Conservation (phyloP, 1,140 invertebrate species). For the Oedothorax gibbosus region DNA sequence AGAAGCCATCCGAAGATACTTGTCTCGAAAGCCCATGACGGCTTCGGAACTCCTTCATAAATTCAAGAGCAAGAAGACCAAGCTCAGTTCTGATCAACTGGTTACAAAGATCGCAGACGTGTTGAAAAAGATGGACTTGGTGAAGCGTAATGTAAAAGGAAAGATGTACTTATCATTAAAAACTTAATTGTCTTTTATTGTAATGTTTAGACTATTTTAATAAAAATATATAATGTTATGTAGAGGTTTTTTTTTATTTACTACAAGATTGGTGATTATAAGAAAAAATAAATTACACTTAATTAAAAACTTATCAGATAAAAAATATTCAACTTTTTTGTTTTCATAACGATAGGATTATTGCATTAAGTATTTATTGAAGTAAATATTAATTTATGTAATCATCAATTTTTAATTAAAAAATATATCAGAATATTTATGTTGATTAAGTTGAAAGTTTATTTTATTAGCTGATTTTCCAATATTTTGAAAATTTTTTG, state of each 20-base stretch:
- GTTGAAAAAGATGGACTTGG: slow-evolving; percentile 93
- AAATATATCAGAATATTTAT: too few relatives aligned
- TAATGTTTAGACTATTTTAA: slow-evolving; percentile 6
- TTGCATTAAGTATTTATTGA: too few relatives aligned
- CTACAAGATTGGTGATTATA: too few relatives aligned
- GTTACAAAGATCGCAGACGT: slow-evolving; percentile 94
- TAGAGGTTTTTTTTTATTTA: neutral
- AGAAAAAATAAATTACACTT: too few relatives aligned
- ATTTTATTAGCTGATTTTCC: too few relatives aligned
- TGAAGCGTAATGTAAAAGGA: slow-evolving; percentile 90
- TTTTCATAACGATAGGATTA: too few relatives aligned
- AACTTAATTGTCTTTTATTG: slow-evolving; percentile 38
- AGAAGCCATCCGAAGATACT: slow-evolving; percentile 91
- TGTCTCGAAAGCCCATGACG: slow-evolving; percentile 95
- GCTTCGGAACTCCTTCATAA: slow-evolving; percentile 93
- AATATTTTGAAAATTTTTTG: too few relatives aligned
- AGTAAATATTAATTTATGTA: too few relatives aligned
- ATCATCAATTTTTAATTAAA: too few relatives aligned
- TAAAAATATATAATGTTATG: neutral
- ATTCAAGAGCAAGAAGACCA: slow-evolving; percentile 95
- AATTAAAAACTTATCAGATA: too few relatives aligned
- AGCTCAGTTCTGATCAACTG: slow-evolving; percentile 86
- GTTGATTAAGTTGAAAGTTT: too few relatives aligned
- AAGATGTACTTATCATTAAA: slow-evolving; percentile 93
- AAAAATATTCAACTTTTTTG: too few relatives aligned